Conservation (phyloP, 2,113 vertebrate genomes). For the Bostrychus sinensis region DNA sequence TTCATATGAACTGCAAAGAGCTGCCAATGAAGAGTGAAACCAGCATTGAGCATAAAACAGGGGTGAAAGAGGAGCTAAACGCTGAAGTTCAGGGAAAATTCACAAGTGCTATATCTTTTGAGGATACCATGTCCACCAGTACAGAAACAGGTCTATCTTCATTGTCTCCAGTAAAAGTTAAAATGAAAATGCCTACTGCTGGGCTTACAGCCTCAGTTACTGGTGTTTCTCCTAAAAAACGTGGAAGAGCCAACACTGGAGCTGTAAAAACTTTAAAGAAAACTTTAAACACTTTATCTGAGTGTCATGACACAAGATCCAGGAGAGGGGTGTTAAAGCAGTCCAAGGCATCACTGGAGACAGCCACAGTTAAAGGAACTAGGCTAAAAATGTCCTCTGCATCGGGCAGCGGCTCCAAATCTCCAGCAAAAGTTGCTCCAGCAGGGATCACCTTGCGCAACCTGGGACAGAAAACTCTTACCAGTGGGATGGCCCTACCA, state of each 20-base stretch:
- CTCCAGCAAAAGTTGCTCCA: slow-evolving; percentile 49
- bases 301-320: slow-evolving; percentile 56
- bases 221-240: slow-evolving; percentile 80
- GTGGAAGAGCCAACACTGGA: slow-evolving; percentile 40
- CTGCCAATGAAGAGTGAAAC: slow-evolving; percentile 46
- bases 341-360: slow-evolving; percentile 80
- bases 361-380: slow-evolving; percentile 83
- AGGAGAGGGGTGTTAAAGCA: slow-evolving; percentile 58
- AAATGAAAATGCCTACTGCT: slow-evolving; percentile 89
- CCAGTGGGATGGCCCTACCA: slow-evolving; percentile 61
- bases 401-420: slow-evolving; percentile 67
- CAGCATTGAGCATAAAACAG: slow-evolving; percentile 16
- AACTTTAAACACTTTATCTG: slow-evolving; percentile 55
- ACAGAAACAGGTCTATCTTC: slow-evolving; percentile 44
- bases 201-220: slow-evolving; percentile 87
- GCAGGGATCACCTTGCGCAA: slow-evolving; percentile 50
- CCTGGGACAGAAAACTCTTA: slow-evolving; percentile 80
- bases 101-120: slow-evolving; percentile 18
- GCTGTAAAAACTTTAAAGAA: slow-evolving; percentile 54
- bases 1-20: slow-evolving; percentile 14
- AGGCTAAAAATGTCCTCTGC: slow-evolving; percentile 64
- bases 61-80: slow-evolving; percentile 2
- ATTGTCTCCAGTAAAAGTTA: slow-evolving; percentile 88
- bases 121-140: slow-evolving; percentile 1
- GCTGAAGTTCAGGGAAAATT: slow-evolving; percentile 47